Evolutionary conservation across 2,113 vertebrate species (phyloP), one percentile per base, ranked within the genome.

Genomic region (Cyprinodon tularosa): DNA sequence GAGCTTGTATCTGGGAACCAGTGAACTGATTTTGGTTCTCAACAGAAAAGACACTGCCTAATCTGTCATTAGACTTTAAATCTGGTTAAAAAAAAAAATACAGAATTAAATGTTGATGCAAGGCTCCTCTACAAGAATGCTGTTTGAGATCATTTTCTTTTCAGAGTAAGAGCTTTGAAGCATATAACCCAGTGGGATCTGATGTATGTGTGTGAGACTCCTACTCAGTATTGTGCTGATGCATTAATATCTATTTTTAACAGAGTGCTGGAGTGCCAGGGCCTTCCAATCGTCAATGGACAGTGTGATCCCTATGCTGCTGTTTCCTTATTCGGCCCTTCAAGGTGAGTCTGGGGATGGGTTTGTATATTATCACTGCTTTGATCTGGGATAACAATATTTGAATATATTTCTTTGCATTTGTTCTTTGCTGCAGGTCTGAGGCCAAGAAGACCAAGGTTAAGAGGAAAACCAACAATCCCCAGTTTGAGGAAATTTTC

Each of bases 391-490:
- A 47, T 44, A 2, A 12, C n/a, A 2, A 14, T 40, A 2, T 15
- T 71, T 76, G 5, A 63, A 36, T 66, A 9, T n/a, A 0, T 20
- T 22, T 65, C 20, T 45, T 61, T 57, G 44, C 59, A 10, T 77
- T 81, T 71, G 47, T 63, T 65, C 22, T 9, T 20, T 45, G 40
- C 71, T 68, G 64, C 90, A 99, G 98, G 91, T 96, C 97, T 2
- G 98, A 99, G 90, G 96, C 96, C 62, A 99, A 99, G 92, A 99
- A 99, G 94, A 99, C 97, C 7, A 99, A 99, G 89, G 97, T 97
- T 83, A 98, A 96, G 80, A 96, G 96, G 93, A 98, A 97, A 95
- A 99, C 95, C 71, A 99, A 97, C 95, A 99, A 99, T 78, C 98
- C 98, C 39, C 97, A 99, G 89, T 99, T 97, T 82, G 97, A 99